Evolutionary conservation across 2,113 vertebrate species (phyloP), one percentile per base, ranked within the genome.

Genomic region (Dascyllus trimaculatus): DNA sequence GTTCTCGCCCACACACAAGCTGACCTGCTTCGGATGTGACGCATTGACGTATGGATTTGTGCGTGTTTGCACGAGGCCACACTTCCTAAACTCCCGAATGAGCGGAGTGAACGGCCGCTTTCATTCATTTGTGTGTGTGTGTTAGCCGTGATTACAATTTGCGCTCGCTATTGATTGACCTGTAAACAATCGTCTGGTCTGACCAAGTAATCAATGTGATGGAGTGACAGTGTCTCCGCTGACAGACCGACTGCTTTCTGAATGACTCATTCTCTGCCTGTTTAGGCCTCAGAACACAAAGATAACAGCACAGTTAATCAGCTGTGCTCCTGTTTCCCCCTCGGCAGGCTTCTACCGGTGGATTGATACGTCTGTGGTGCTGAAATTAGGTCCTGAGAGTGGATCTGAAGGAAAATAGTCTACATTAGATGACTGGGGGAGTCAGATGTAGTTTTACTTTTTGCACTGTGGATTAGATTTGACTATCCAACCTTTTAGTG

Each of bases 161-260:
- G 25, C 83, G 60, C 69, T 25, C n/a, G 25, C 40, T 83, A 86
- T 89, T 80, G 89, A 89, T 86, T 63, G 84, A 68, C 80, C 89
- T 76, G 85, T 85, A 78, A 89, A 85, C 78, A 76, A 56, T 88
- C 51, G 67, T 77, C 74, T 77, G 71, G 63, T 83, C 29, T 63
- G 79, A 77, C 45, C 78, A 58, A 46, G 80, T 77, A 81, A 84
- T 91, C 88, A n/a, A 85, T 88, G 74, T 70, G 79, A 85, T 76
- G 78, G 72, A 89, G 78, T 46, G 83, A 85, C 78, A 59, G 56
- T 19, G 75, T 78, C 72, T 69, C 74, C n/a, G 72, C 4, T 80
- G 85, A 84, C 75, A 26, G 75, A 69, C 64, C 3, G 2, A 58
- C 63, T 43, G 7, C 68, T 77, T 69, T 49, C 74, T 75, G 59